Evolutionary conservation across 1,140 invertebrate genomes (phyloP).

Genomic region (Orius insidiosus): DNA sequence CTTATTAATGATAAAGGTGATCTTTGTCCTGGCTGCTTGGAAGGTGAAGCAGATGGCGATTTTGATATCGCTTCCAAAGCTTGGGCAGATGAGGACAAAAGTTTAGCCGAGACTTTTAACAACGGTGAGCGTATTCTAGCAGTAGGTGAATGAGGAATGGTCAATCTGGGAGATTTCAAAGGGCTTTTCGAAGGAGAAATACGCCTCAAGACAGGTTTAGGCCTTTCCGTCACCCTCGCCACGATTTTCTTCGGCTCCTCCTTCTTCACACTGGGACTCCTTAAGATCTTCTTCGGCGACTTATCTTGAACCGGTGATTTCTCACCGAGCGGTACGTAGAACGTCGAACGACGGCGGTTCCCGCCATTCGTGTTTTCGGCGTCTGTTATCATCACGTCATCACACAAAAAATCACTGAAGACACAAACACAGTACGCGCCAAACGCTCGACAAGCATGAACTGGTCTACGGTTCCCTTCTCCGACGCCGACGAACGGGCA

Average conservation of each 20-base stretch:
- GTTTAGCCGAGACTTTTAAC: constrained; percentile 17
- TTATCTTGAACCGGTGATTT: constrained; percentile 11
- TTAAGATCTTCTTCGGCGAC: constrained; percentile 16
- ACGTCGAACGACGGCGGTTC: constrained; percentile 29
- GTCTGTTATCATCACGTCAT: neutral
- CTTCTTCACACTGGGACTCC: constrained; percentile 19
- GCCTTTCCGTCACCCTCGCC: constrained; percentile 10
- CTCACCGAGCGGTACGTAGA: constrained; percentile 31
- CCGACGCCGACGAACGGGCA: no score
- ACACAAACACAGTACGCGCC: no score
- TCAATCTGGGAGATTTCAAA: constrained; percentile 12
- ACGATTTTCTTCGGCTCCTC: neutral
- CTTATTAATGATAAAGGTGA: constrained; percentile 30
- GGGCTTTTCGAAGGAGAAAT: constrained; percentile 13
- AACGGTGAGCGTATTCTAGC: constrained; percentile 14
- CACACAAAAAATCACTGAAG: neutral
- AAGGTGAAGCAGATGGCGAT: neutral
- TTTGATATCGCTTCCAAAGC: constrained; percentile 17
- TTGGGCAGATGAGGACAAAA: constrained; percentile 20
- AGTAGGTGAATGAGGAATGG: constrained; percentile 14
- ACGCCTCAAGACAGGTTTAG: neutral
- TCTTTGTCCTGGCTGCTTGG: constrained; percentile 6
- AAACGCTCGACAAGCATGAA: no score
- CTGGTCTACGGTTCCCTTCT: no score
- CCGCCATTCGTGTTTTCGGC: constrained; percentile 8